These are phyloP conservation scores for Lithosia quadra DNA, from an alignment of 2,888 invertebrate genomes.

Conservation along the genomic window DNA sequence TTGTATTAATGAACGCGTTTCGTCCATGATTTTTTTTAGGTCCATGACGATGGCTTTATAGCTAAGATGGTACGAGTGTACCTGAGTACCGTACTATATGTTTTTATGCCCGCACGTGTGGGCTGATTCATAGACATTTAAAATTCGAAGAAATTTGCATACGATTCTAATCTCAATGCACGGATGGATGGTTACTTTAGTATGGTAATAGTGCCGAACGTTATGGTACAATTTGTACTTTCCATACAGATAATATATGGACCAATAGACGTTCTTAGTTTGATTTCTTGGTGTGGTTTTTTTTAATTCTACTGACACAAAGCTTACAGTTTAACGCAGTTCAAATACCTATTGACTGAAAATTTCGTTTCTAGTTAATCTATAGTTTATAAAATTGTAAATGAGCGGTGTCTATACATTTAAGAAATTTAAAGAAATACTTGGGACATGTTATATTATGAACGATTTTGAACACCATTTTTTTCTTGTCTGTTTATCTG, in stretches of 20 bases:
- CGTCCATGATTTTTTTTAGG: too few species aligned
- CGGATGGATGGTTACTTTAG: constrained; percentile 1
- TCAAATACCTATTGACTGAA: too few species aligned
- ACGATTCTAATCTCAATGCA: constrained; percentile 1
- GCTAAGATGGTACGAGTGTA: background rate
- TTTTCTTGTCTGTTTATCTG: too few species aligned
- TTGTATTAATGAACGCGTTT: too few species aligned
- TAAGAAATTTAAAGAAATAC: too few species aligned
- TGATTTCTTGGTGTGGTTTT: background rate
- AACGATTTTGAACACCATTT: too few species aligned
- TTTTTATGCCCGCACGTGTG: background rate
- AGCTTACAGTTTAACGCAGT: too few species aligned
- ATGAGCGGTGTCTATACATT: too few species aligned
- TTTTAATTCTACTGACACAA: background rate
- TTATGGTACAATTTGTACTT: constrained; percentile 4
- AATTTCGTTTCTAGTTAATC: too few species aligned
- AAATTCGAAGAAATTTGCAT: constrained; percentile 12
- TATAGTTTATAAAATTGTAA: too few species aligned
- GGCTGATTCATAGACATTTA: background rate
- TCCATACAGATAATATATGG: background rate
- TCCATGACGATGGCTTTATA: too few species aligned
- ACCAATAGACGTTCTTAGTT: background rate
- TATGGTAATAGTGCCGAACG: constrained; percentile 4
- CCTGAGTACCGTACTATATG: background rate
- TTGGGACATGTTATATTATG: too few species aligned